Base-by-base conservation (phyloP, 2,797 vertebrate species). In the Mycteria americana region DNA sequence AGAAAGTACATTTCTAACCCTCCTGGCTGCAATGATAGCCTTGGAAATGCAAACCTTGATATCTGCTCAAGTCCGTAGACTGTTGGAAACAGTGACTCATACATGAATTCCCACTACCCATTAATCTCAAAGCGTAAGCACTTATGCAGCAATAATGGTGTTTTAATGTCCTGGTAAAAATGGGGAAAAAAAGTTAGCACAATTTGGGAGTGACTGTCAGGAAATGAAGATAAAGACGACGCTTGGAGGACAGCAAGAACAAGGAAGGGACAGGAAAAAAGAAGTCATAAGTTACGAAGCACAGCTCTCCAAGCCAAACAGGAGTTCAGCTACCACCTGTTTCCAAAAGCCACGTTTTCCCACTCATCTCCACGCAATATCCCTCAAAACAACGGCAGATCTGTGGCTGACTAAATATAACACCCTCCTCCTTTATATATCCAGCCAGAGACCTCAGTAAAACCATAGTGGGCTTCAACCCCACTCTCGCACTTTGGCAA, bases 101-200 rank as follows among this genome's bases (percentile, higher is more conserved):
- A n/a, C 39, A 11, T 30, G 33, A 95, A 81, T 94, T 96, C 91
- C 79, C 79, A 94, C 63, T 53, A 77, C 25, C 78, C 75, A 81
- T 88, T 95, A 94, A 94, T 90, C 77, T 94, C 73, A 23, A 75
- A 84, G 51, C 1, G 4, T 72, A 92, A 95, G 91, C 85, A 95
- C 79, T 96, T 95, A 93, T 0, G 4, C 53, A 59, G 76, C 89
- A 93, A 78, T 96, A 94, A 96, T 37, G 39, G 57, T 80, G 57
- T 28, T 96, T 94, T 80, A 92, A 83, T 68, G 41, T 78, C 53
- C 68, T 89, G 68, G 76, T 60, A 95, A 95, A 95, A 94, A 70
- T 21, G 50, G 69, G 79, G 25, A 92, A 92, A 91, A 87, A 89
- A 51, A 0, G 81, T 77, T 80, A 69, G 50, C 39, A 83, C 72